These are phyloP conservation scores for Pachyuromys duprasi DNA, from an alignment of 2,797 vertebrate species.

Conservation along the genomic window DNA sequence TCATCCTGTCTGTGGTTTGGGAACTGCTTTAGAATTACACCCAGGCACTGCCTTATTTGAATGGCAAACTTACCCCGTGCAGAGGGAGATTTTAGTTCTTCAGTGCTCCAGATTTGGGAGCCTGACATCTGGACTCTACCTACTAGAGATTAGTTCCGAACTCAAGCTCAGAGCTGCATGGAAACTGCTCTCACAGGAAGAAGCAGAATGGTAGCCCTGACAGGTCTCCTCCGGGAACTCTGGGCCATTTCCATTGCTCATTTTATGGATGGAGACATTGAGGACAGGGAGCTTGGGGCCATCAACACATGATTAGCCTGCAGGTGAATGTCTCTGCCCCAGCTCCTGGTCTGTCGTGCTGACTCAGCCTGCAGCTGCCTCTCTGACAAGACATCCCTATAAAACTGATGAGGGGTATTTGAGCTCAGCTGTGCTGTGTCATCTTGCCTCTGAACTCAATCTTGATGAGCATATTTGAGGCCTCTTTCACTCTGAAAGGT, in stretches of 20 bases:
- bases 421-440: background rate
- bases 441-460: background rate
- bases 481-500: background rate
- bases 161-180: background rate
- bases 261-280: constrained; percentile 1
- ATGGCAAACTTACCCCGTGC: background rate
- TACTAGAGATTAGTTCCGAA: background rate
- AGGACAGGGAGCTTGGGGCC: background rate
- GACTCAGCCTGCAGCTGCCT: background rate
- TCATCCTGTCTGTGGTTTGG: background rate
- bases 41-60: background rate
- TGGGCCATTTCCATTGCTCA: background rate
- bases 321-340: background rate
- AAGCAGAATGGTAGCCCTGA: background rate
- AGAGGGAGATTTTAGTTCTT: background rate
- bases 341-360: background rate
- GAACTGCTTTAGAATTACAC: constrained; percentile 1
- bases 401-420: background rate
- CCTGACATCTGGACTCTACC: constrained; percentile 15
- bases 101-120: background rate
- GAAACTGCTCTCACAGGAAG: background rate
- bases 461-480: background rate
- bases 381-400: constrained; percentile 11
- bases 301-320: background rate
- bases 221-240: constrained; percentile 3